Conservation (phyloP, 2,113 vertebrate species). For the Epinephelus lanceolatus region DNA sequence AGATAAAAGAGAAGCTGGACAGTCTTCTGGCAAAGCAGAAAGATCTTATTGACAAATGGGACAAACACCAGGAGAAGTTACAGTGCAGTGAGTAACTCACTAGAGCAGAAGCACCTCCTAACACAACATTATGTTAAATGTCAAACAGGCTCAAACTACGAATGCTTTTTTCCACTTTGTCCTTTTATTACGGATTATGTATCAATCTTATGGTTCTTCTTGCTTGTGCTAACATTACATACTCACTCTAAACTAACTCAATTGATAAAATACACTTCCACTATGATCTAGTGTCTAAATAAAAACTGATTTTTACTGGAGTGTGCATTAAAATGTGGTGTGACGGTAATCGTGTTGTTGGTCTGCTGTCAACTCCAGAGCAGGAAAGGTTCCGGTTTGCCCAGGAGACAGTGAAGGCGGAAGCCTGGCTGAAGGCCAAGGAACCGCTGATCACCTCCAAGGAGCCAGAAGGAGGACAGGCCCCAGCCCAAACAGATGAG, state of each 20-base stretch:
- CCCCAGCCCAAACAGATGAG: constrained; percentile 89
- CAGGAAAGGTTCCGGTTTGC: constrained; percentile 91
- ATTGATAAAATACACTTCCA: neutral
- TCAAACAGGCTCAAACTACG: constrained; percentile 23
- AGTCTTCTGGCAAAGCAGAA: constrained; percentile 90
- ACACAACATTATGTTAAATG: constrained; percentile 35
- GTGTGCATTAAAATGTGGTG: neutral
- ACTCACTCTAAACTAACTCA: neutral
- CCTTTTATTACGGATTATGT: constrained; percentile 29
- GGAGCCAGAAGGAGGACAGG: constrained; percentile 81
- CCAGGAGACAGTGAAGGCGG: constrained; percentile 88
- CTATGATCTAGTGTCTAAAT: neutral
- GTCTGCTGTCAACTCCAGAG: constrained; percentile 79
- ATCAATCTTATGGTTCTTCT: constrained; percentile 32
- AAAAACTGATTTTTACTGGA: neutral
- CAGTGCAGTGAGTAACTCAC: constrained; percentile 87
- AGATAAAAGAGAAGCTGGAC: constrained; percentile 94
- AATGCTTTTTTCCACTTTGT: constrained; percentile 20
- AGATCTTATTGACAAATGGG: constrained; percentile 91
- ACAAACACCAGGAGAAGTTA: constrained; percentile 91
- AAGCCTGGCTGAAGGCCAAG: constrained; percentile 92
- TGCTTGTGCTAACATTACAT: constrained; percentile 12
- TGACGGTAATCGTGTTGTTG: constrained; percentile 27
- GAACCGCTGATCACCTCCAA: constrained; percentile 87
- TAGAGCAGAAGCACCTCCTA: constrained; percentile 16